Conservation (phyloP, 2,797 vertebrate species). For the Acrossocheilus fasciatus region DNA sequence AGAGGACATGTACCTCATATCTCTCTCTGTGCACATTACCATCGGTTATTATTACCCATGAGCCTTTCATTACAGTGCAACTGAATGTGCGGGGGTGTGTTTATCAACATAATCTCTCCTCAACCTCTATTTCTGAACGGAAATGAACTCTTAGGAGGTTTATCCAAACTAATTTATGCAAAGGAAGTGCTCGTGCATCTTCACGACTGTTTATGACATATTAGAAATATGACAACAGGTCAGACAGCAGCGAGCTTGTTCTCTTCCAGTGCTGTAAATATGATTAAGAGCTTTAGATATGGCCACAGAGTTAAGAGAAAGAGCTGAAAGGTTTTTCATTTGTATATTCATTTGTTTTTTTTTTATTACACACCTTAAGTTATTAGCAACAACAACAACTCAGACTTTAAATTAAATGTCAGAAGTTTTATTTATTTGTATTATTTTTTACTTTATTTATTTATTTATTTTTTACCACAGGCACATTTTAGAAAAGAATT, state of each 20-base stretch:
- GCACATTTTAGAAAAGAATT: neutral
- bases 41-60: conserved; percentile 39
- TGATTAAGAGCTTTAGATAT: neutral
- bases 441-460: too few relatives aligned
- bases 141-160: conserved; percentile 5
- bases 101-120: conserved; percentile 32
- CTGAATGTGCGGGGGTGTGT: conserved; percentile 37
- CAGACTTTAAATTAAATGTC: neutral
- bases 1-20: conserved; percentile 69
- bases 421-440: neutral
- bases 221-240: neutral
- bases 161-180: conserved; percentile 8
- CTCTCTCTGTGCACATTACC: conserved; percentile 62
- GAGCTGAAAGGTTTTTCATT: neutral
- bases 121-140: neutral
- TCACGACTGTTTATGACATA: neutral
- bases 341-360: neutral
- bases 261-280: neutral
- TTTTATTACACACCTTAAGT: neutral
- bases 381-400: neutral
- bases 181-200: neutral
- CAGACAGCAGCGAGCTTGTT: neutral
- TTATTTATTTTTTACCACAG: too few relatives aligned
- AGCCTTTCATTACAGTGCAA: conserved; percentile 32
- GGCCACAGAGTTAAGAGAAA: neutral